Evolutionary conservation across 2,888 invertebrate genomes (phyloP), one percentile per base, ranked within the genome.

Genomic region (Synanthedon myopaeformis): DNA sequence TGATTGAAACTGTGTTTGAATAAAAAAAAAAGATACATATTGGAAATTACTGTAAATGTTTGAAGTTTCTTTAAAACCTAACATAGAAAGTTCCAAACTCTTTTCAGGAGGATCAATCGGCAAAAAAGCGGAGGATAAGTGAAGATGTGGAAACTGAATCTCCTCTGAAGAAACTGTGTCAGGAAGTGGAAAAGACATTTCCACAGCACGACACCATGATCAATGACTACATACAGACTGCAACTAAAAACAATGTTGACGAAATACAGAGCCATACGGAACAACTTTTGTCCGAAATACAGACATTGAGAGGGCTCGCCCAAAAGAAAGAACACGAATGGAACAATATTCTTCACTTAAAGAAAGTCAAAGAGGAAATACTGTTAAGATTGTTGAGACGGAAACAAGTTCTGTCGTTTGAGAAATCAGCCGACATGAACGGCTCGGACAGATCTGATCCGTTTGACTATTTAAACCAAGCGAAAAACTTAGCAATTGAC

Each of bases 321-420:
- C 90, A 91, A 64, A 91, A 92, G 67, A 96, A 96, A 73, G 96
- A 96, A 80, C 90, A 92, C 63, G 96, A 96, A 75, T 94, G 95
- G 93, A 95, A 96, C 72, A 92, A 93, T 56, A 92, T 96, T 53
- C 75, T 96, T 12, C 92, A 94, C 66, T 82, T 95, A 61, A 94
- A 94, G 71, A 95, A 95, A 73, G 89, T 95, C 3, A 96, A 96
- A 80, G 94, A 96, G 69, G 95, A 96, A 69, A 90, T 95, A 19
- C 82, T 93, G 52, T 80, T 93, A 6, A 86, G 95, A 60, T 79
- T 96, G 42, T 87, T 93, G 55, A 89, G 95, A 56, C 90, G 91
- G 62, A 91, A 92, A 64, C 92, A 93, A 64, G 89, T 93, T 3
- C 66, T 92, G 11, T 79, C 85, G 0, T 87, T 81, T 52, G 87